Conservation (phyloP, 2,888 invertebrate species). For the Balanococcus diminutus region DNA sequence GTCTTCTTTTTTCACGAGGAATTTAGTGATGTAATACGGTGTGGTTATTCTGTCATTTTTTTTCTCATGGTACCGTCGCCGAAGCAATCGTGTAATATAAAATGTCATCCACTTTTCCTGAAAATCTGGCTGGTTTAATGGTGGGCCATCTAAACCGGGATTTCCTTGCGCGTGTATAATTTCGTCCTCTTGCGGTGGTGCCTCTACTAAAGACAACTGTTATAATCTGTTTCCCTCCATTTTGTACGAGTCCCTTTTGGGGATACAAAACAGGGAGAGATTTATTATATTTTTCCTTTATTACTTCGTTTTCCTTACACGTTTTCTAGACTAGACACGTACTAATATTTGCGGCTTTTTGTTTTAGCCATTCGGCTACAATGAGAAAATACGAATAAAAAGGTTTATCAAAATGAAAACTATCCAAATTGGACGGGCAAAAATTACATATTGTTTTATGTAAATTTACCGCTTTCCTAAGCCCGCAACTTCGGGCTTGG, state of each 20-base stretch:
- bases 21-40: conserved; percentile 12
- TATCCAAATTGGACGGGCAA: background rate
- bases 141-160: conserved; percentile 35
- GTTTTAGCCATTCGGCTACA: conserved; percentile 10
- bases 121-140: conserved; percentile 47
- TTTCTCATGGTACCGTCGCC: background rate
- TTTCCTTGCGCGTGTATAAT: conserved; percentile 44
- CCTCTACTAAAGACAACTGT: conserved; percentile 41
- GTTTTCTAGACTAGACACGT: conserved; percentile 45
- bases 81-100: conserved; percentile 22
- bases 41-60: conserved; percentile 8
- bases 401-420: conserved; percentile 32
- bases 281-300: conserved; percentile 46
- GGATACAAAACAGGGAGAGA: conserved; percentile 31
- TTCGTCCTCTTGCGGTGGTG: conserved; percentile 6
- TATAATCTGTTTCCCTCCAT: conserved; percentile 45
- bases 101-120: conserved; percentile 38
- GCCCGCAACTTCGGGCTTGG: background rate
- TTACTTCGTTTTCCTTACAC: conserved; percentile 46
- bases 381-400: conserved; percentile 29
- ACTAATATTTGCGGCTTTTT: conserved; percentile 35
- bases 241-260: conserved; percentile 24
- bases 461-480: conserved; percentile 17
- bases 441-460: conserved; percentile 48
- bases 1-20: conserved; percentile 14